Evolutionary conservation across 2,113 vertebrate species (phyloP), one percentile per base, ranked within the genome.

Genomic region (Petrocephalus microphthalmus): DNA sequence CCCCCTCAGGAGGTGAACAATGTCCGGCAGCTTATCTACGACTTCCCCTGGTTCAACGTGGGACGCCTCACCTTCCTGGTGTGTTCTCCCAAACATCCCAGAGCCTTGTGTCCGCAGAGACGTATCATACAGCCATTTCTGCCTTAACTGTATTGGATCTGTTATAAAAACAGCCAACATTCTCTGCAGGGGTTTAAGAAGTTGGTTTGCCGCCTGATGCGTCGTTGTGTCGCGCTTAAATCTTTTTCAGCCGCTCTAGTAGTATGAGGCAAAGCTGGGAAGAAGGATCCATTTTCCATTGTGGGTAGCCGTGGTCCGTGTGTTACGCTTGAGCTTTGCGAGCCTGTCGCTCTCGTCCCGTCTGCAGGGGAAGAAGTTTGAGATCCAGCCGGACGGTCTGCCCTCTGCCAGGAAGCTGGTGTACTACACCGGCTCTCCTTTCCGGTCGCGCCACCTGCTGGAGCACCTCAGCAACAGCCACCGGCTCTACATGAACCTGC

Each of bases 61-160:
- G 96, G 96, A 84, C 97, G 97, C 86, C 95, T 98, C 92, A 97
- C 96, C 0, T 97, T 97, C 90, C 94, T 98, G 96, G 97, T 99
- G 93, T 89, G 92, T 92, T 89, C 85, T 7, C 78, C 84, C 13
- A 1, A 85, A 54, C 13, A 37, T 17, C 17, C 51, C 3, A 11
- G 47, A 85, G 45, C 45, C 37, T 45, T 49, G 22, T 49, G 81
- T 83, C 81, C 37, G n/a, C 1, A 45, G 42, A 22, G 37, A 83
- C 5, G 81, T 22, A 49, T 83, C 22, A 17, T 49, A 20, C 45
- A 0, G 81, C 45, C 42, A 83, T 83, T 49, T 83, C n/a, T 83
- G 2, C 45, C 45, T 10, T 49, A 47, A 47, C 45, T 5, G 8
- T 83, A 49, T 22, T 7, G 33, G 10, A 74, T 37, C 67, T 37